Percentiles rank a stretch among this genome's conserved stretches.
Evolutionary conservation across 2,888 invertebrate species (phyloP).

Genomic region (Taenaris catops): DNA sequence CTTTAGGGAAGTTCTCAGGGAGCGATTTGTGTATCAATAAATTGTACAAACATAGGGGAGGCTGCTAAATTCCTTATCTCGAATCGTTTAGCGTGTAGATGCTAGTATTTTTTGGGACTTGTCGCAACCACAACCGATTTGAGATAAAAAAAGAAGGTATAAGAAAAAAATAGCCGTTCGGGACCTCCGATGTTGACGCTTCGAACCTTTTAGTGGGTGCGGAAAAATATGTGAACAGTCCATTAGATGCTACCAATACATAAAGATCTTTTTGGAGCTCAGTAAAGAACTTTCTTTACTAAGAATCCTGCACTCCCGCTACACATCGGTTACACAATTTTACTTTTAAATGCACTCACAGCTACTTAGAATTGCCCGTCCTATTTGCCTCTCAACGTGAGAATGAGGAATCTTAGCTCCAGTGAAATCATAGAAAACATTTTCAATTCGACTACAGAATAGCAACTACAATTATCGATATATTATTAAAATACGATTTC

Average conservation of each 20-base stretch:
- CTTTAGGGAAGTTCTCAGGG: slow-evolving; percentile 38
- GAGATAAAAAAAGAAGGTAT: slow-evolving; percentile 20
- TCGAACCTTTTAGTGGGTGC: slow-evolving; percentile 14
- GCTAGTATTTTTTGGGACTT: slow-evolving; percentile 28
- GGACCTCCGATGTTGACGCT: slow-evolving; percentile 23
- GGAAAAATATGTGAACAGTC: slow-evolving; percentile 2
- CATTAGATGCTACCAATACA: slow-evolving; percentile 9
- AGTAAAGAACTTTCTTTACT: no score
- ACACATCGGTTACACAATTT: no score
- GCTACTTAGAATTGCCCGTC: no score
- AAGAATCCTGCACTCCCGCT: no score
- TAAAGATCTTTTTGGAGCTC: background rate
- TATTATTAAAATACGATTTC: no score
- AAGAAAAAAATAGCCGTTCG: slow-evolving; percentile 11
- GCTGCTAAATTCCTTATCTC: slow-evolving; percentile 74
- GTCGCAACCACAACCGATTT: slow-evolving; percentile 24
- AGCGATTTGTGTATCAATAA: slow-evolving; percentile 49
- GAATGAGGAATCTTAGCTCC: no score
- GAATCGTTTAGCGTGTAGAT: slow-evolving; percentile 40
- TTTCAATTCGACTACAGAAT: no score
- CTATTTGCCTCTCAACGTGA: no score
- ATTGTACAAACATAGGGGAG: slow-evolving; percentile 56
- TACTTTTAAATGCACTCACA: no score
- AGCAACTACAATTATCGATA: no score
- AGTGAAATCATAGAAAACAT: no score